phyloP scores from a whole-genome alignment of 2,888 invertebrate genomes.

The Leptarthrus brevirostris region DNA sequence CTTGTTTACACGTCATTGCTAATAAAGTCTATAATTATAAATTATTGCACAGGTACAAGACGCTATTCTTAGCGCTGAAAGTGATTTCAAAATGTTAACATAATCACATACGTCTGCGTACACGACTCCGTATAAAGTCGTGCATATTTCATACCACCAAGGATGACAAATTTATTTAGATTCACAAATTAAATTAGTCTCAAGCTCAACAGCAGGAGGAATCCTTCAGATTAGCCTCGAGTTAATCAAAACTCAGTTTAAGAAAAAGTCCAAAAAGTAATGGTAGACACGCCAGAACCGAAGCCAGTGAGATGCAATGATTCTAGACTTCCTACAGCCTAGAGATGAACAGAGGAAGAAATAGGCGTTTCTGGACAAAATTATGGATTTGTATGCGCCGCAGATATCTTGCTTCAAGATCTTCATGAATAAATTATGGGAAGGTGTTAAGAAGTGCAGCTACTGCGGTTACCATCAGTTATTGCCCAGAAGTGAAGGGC shows the following conservation, averaged over 20 bases:
- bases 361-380: constrained; percentile 41
- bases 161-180: constrained; percentile 43
- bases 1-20: no score
- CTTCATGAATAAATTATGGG: constrained; percentile 52
- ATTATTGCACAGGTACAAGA: no score
- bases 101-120: no score
- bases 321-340: background rate
- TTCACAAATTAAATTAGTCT: constrained; percentile 42
- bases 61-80: no score
- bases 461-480: constrained; percentile 37
- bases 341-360: constrained; percentile 25
- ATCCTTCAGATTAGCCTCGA: constrained; percentile 20
- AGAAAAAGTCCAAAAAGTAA: background rate
- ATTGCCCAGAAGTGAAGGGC: constrained; percentile 11
- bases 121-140: background rate
- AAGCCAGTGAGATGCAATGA: background rate
- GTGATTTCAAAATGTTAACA: no score
- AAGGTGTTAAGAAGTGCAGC: constrained; percentile 51
- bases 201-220: constrained; percentile 24
- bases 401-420: constrained; percentile 33
- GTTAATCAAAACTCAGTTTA: constrained; percentile 39
- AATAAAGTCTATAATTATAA: no score
- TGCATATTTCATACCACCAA: constrained; percentile 14
- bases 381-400: constrained; percentile 38
- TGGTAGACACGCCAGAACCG: background rate